Evolutionary conservation across 2,113 vertebrate genomes (phyloP).

Genomic region (Dipodomys spectabilis): DNA sequence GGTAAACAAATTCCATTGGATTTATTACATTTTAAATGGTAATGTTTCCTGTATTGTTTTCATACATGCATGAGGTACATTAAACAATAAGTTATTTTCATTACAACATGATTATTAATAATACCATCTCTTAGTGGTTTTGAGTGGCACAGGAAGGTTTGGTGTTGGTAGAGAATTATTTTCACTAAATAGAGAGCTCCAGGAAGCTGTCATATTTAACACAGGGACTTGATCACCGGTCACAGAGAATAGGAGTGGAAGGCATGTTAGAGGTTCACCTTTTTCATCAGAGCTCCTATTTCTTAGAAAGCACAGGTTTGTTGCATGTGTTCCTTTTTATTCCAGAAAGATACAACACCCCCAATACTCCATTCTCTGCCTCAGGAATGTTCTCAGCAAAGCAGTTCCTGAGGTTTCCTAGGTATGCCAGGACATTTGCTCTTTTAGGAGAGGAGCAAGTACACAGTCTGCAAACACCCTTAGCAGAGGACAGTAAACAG

Average conservation of each 20-base stretch:
- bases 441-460: background rate
- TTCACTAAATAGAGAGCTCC: background rate
- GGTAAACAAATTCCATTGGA: background rate
- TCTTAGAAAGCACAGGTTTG: background rate
- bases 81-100: background rate
- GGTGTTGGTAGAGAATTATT: background rate
- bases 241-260: background rate
- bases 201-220: background rate
- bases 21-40: background rate
- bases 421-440: background rate
- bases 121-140: background rate
- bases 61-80: background rate
- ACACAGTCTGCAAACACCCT: background rate
- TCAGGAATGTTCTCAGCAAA: background rate
- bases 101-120: background rate
- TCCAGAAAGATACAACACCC: no score
- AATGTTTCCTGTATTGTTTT: background rate
- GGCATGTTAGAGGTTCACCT: background rate
- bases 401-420: background rate
- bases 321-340: background rate
- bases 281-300: background rate
- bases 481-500: background rate
- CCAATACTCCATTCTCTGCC: background rate
- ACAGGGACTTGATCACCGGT: no score
- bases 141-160: background rate